Percentiles rank a stretch among this genome's conserved stretches.
Conservation (phyloP, 1,140 invertebrate species). For the Halotydeus destructor region DNA sequence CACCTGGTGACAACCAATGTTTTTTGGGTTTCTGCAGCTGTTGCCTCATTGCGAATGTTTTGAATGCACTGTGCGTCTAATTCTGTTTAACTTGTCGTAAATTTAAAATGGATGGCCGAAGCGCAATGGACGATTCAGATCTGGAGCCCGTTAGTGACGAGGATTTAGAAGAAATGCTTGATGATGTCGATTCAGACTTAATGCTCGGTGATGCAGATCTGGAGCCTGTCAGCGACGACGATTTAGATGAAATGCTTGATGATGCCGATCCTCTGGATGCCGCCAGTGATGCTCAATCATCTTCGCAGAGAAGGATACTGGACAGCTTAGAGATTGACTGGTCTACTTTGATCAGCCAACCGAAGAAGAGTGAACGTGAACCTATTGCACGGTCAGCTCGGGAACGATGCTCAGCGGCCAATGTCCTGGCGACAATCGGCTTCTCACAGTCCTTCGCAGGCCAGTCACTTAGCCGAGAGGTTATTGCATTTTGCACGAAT, state of each 20-base stretch:
- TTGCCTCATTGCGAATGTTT: too few species aligned
- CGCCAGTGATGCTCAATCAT: not conserved
- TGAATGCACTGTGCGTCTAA: too few species aligned
- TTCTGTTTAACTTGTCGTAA: too few species aligned
- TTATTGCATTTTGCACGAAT: slow-evolving; percentile 13
- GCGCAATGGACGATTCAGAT: slow-evolving; percentile 13
- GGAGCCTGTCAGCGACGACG: slow-evolving; percentile 19
- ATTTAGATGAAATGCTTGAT: slow-evolving; percentile 17
- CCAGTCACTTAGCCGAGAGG: slow-evolving; percentile 7
- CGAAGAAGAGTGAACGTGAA: slow-evolving; percentile 8
- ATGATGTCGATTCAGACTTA: slow-evolving; percentile 16
- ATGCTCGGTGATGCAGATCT: slow-evolving; percentile 16
- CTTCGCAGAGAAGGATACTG: slow-evolving; percentile 9
- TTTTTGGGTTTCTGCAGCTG: too few species aligned
- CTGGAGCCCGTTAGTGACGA: slow-evolving; percentile 19
- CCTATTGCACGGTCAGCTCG: slow-evolving; percentile 12
- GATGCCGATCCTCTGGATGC: slow-evolving; percentile 13
- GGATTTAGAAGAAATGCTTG: slow-evolving; percentile 17
- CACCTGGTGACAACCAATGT: too few species aligned
- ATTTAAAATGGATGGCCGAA: too few species aligned
- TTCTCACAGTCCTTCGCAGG: slow-evolving; percentile 15
- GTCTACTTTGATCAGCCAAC: slow-evolving; percentile 10
- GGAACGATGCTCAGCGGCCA: slow-evolving; percentile 11
- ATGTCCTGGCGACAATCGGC: slow-evolving; percentile 15
- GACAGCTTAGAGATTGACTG: slow-evolving; percentile 16